A percentile compares a stretch with the other conserved stretches of the same genome.
These are phyloP conservation scores for Theodoxus fluviatilis DNA, from an alignment of 2,888 invertebrate species.

Conservation along the genomic window DNA sequence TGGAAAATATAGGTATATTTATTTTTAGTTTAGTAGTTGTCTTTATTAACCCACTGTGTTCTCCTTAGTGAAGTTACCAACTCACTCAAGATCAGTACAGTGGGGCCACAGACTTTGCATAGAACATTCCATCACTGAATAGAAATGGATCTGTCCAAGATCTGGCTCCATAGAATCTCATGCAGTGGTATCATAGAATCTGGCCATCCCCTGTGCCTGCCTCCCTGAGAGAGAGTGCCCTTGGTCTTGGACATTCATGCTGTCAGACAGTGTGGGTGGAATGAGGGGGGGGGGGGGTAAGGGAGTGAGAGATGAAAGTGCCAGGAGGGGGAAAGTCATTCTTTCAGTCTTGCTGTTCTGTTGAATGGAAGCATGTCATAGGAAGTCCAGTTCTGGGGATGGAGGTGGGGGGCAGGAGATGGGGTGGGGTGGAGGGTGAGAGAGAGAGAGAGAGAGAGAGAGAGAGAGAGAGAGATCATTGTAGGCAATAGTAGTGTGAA, in stretches of 20 bases:
- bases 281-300: not conserved
- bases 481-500: too few relatives aligned
- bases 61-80: too few relatives aligned
- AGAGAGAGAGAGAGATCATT: constrained; percentile 16
- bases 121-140: too few relatives aligned
- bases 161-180: too few relatives aligned
- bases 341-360: too few relatives aligned
- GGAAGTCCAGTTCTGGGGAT: not conserved
- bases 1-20: not conserved
- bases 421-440: not conserved
- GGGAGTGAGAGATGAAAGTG: constrained; percentile 13
- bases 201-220: not conserved
- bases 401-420: constrained; percentile 5
- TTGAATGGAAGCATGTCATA: not conserved
- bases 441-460: constrained; percentile 19
- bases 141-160: too few relatives aligned
- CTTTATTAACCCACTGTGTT: too few relatives aligned
- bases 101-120: too few relatives aligned
- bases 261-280: not conserved
- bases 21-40: too few relatives aligned
- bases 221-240: not conserved
- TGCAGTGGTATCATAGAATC: not conserved
- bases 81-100: too few relatives aligned
- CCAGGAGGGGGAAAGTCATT: too few relatives aligned
- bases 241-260: not conserved